phyloP scores from a whole-genome alignment of 1,140 invertebrate species.

The Stegodyphus dumicola region DNA sequence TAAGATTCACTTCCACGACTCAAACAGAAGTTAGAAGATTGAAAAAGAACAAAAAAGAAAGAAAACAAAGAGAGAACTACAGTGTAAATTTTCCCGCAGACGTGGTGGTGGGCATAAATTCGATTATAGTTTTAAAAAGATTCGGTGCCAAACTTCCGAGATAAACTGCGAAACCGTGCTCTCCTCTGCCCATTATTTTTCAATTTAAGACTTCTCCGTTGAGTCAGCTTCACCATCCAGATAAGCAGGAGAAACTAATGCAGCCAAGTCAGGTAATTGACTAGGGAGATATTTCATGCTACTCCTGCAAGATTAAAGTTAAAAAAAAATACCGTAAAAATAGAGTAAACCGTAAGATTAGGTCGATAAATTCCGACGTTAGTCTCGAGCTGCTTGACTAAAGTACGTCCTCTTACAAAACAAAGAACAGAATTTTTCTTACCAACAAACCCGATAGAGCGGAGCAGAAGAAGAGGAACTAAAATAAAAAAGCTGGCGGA shows the following conservation, averaged over 20 bases:
- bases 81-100: background rate
- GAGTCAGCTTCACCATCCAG: background rate
- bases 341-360: slow-evolving; percentile 52
- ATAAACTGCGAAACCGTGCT: slow-evolving; percentile 16
- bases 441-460: slow-evolving; percentile 40
- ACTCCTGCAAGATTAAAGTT: slow-evolving; percentile 41
- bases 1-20: too few species aligned
- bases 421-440: slow-evolving; percentile 43
- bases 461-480: background rate
- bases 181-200: slow-evolving; percentile 52
- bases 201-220: slow-evolving; percentile 44
- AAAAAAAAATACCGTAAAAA: slow-evolving; percentile 41
- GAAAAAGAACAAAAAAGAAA: too few species aligned
- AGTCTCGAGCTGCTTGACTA: slow-evolving; percentile 37
- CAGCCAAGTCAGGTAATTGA: slow-evolving; percentile 49
- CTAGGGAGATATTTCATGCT: slow-evolving; percentile 50
- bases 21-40: too few species aligned
- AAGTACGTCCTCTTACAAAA: slow-evolving; percentile 37
- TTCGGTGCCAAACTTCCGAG: slow-evolving; percentile 7
- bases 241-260: slow-evolving; percentile 34
- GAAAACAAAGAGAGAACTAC: background rate
- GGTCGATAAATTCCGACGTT: slow-evolving; percentile 56
- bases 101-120: slow-evolving; percentile 11
- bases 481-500: background rate
- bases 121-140: slow-evolving; percentile 40